phyloP scores from a whole-genome alignment of 2,113 vertebrate genomes.

The Actenoides lindsayi region DNA sequence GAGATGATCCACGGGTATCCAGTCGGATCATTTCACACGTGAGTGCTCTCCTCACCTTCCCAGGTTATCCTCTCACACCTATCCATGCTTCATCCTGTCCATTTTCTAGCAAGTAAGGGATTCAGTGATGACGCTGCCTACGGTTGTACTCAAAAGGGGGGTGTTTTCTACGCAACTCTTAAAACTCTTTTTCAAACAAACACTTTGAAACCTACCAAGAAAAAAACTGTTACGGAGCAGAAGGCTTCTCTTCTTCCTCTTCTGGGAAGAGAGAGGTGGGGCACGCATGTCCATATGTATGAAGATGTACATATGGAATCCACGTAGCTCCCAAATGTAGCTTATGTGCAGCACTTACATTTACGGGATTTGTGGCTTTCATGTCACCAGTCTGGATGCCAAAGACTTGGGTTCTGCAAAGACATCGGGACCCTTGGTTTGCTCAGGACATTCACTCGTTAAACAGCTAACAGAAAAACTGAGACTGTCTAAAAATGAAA shows the following conservation, averaged over 20 bases:
- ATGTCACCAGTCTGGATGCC: not conserved
- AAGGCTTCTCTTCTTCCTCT: not conserved
- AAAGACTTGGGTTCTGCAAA: not conserved
- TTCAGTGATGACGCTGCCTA: not conserved
- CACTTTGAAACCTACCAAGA: not conserved
- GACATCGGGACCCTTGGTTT: rapidly evolving
- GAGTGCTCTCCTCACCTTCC: not conserved
- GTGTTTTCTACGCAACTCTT: not conserved
- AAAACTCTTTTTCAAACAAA: not conserved
- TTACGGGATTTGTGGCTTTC: not conserved
- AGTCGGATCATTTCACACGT: not conserved
- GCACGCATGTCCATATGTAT: not conserved
- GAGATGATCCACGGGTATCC: not conserved
- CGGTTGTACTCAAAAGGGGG: not conserved
- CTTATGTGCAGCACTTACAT: not conserved
- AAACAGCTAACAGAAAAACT: not conserved
- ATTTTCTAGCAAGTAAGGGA: not conserved
- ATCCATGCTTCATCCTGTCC: not conserved
- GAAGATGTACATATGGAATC: not conserved
- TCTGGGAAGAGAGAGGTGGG: not conserved
- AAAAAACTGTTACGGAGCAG: not conserved
- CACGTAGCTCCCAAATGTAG: not conserved
- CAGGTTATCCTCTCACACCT: not conserved
- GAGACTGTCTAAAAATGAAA: not conserved
- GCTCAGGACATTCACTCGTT: not conserved